Evolutionary conservation across 2,113 vertebrate species (phyloP).

Genomic region (Sceloporus tristichus): DNA sequence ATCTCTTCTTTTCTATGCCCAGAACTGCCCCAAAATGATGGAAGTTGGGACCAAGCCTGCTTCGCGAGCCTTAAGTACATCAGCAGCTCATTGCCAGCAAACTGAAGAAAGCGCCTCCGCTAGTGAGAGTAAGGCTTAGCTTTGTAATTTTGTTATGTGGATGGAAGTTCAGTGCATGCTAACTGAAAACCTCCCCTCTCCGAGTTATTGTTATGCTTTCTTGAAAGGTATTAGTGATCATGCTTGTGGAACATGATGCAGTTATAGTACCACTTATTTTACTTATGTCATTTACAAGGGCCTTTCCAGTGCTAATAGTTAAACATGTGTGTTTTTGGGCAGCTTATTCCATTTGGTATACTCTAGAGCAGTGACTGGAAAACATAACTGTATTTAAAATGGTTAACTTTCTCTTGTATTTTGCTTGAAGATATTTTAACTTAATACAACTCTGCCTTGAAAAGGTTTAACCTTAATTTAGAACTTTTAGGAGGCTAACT

Average conservation of each 20-base stretch:
- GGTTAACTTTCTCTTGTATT: background rate
- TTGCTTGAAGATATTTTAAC: background rate
- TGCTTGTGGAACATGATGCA: background rate
- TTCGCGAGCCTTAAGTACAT: conserved; percentile 82
- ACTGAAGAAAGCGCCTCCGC: conserved; percentile 76
- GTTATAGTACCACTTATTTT: background rate
- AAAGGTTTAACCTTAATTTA: background rate
- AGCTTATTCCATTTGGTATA: background rate
- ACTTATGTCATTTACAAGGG: background rate
- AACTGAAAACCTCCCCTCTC: background rate
- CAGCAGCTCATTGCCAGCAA: conserved; percentile 81
- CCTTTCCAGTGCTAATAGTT: background rate
- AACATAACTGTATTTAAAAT: background rate
- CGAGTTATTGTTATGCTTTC: background rate
- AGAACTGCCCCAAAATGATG: conserved; percentile 96
- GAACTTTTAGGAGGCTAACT: background rate
- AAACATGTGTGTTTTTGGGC: background rate
- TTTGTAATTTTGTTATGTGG: background rate
- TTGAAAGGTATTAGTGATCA: background rate
- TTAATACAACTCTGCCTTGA: too few relatives aligned
- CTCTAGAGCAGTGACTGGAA: background rate
- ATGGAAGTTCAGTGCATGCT: background rate
- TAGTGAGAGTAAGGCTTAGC: conserved; percentile 77
- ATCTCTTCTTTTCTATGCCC: conserved; percentile 89
- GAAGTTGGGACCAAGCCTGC: conserved; percentile 84